Base-by-base conservation (phyloP, 2,888 invertebrate genomes). In the Cantharis lateralis region DNA sequence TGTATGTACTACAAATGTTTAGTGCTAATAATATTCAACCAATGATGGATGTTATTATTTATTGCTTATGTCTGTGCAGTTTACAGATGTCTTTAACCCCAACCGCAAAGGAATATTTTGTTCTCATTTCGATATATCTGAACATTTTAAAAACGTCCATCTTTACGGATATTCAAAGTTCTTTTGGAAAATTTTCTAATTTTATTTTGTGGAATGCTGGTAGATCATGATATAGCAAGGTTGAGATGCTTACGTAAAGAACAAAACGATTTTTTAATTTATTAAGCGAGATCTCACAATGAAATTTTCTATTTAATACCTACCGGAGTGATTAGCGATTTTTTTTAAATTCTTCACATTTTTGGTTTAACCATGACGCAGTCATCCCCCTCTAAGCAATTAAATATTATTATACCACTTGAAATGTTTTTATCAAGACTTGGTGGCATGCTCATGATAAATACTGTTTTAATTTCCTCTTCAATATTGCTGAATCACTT, bases 21-120 rank as follows among this genome's bases (percentile, higher is more conserved):
- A 77, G 80, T 80, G 81, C 81, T 82, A 82, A 82, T 82, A 82
- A 83, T 82, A 83, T 83, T 81, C 81, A 79, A 79, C 76, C 79
- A 80, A 82, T 83, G 83, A 83, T 82, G 82, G 80, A 83, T 81
- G 83, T 82, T 82, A 83, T 82, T 83, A 83, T 83, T 83, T 82
- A 82, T 83, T 83, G 77, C 82, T 78, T 81, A 81, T 79, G 81
- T 82, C 83, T 82, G 83, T 83, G 82, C 83, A 75, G 77, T 81
- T 82, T 83, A 83, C 80, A 79, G 82, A 83, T 83, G 83, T 83
- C 83, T 83, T 83, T 83, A 83, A 83, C 83, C 83, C 82, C 82
- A 77, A 74, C 71, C 74, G 32, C 68, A 68, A 71, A 70, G 71
- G 79, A 82, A 79, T 79, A 79, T 74, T 63, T 15, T 73, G 76